Base-by-base conservation (phyloP, 1,140 invertebrate species). In the Phenacoccus solenopsis region DNA sequence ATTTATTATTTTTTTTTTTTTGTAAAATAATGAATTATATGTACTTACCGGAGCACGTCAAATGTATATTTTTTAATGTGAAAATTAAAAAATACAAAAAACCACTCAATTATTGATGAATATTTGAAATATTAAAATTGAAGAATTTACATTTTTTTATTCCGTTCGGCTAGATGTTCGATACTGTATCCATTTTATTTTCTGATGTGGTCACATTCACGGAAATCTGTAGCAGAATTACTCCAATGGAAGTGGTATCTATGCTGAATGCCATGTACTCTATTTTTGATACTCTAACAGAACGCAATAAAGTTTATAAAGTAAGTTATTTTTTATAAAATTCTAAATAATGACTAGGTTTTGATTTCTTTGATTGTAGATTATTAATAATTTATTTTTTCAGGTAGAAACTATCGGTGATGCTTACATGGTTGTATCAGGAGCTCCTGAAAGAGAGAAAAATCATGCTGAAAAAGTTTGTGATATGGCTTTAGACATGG, bases 161-260 rank as follows among this genome's bases (percentile, higher is more conserved):
- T 38, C 70, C n/a, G n/a, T n/a, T n/a, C n/a, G n/a, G n/a, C n/a
- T n/a, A 96, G 94, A 93, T 94, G 84, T 98, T 98, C 78, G 90
- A 98, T 74, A 90, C 86, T 74, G 94, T 97, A 0, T 96, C 94
- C 0, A 95, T 98, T 71, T 81, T 98, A 12, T 98, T 98, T 80
- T 96, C 93, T 13, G 95, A 98, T 78, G 94, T 98, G 2, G 95
- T 98, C 0, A 95, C 90, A 0, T 98, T 98, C 78, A 97, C 94
- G 0, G 90, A 94, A 78, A 98, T 98, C 74, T 98, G 95, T 76
- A 93, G 91, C 73, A 83, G 91, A 69, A 94, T 98, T 72, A 91
- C 90, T 0, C 95, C 95, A 0, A 93, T 97, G 93, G 90, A 96
- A 77, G 94, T 97, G 12, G 94, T 97, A 0, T 93, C 91, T n/a